Evolutionary conservation across 2,113 vertebrate species (phyloP).

Genomic region (Cnemophilus loriae): DNA sequence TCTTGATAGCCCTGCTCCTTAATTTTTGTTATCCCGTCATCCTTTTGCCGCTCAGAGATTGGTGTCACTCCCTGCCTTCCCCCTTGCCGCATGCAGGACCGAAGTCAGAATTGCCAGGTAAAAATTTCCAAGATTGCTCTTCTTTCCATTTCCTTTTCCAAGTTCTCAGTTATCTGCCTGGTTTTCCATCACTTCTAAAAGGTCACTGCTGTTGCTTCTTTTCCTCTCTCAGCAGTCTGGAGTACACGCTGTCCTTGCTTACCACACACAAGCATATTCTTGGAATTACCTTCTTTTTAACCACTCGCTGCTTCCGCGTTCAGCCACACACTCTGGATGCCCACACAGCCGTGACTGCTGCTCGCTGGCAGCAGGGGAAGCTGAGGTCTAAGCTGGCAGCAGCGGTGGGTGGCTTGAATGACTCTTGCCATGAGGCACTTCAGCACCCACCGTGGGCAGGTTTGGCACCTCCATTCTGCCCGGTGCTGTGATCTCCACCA

Average conservation of each 20-base stretch:
- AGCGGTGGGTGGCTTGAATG: slow-evolving; percentile 17
- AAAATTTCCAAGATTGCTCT: background rate
- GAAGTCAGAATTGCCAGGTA: background rate
- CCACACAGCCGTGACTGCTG: slow-evolving; percentile 11
- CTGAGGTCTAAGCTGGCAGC: background rate
- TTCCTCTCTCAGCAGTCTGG: background rate
- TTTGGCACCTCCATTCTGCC: background rate
- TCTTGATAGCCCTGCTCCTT: background rate
- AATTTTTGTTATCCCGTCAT: background rate
- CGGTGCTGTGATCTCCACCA: background rate
- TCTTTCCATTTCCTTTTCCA: background rate
- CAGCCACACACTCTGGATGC: slow-evolving; percentile 1
- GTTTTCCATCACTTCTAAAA: slow-evolving; percentile 13
- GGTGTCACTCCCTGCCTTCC: background rate
- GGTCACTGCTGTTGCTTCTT: background rate
- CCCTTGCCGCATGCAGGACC: background rate
- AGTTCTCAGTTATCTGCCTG: background rate
- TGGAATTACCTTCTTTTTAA: slow-evolving; percentile 20
- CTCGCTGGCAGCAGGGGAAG: background rate
- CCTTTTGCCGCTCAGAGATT: background rate
- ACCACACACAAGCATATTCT: background rate
- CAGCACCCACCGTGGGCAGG: background rate
- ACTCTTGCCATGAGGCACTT: background rate
- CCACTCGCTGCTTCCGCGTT: background rate
- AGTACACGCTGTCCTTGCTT: background rate